Evolutionary conservation across 2,797 vertebrate genomes (phyloP).

Genomic region (Chelidonichthys spinosus): DNA sequence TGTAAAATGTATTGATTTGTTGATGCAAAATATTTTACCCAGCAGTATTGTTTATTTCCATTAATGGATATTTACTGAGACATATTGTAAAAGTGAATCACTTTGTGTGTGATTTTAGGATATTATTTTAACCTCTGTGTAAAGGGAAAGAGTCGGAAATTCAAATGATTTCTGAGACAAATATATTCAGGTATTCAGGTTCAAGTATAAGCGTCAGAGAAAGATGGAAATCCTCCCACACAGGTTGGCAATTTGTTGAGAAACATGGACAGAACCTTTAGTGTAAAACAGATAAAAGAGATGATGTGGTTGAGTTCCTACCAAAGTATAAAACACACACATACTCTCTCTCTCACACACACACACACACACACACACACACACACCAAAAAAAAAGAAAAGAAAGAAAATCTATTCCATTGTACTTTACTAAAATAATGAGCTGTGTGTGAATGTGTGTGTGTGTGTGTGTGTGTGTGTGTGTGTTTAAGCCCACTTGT

Average conservation of each 20-base stretch:
- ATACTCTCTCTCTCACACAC: no score
- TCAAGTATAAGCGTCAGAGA: neutral
- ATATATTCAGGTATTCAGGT: neutral
- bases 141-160: neutral
- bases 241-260: neutral
- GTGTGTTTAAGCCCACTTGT: slow-evolving; percentile 4
- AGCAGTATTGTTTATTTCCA: neutral
- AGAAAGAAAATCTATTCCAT: slow-evolving; percentile 3
- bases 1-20: no score
- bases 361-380: no score
- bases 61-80: neutral
- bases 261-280: neutral
- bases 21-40: neutral
- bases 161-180: neutral
- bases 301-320: neutral
- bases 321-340: neutral
- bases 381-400: no score
- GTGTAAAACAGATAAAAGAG: neutral
- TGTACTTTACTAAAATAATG: slow-evolving; percentile 22
- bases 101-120: neutral
- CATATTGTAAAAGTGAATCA: neutral
- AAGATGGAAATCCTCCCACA: neutral
- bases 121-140: neutral
- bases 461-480: neutral
- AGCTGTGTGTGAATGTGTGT: neutral